Evolutionary conservation across 1,140 invertebrate species (phyloP), one percentile per base, ranked within the genome.

Genomic region (Adelges cooleyi): DNA sequence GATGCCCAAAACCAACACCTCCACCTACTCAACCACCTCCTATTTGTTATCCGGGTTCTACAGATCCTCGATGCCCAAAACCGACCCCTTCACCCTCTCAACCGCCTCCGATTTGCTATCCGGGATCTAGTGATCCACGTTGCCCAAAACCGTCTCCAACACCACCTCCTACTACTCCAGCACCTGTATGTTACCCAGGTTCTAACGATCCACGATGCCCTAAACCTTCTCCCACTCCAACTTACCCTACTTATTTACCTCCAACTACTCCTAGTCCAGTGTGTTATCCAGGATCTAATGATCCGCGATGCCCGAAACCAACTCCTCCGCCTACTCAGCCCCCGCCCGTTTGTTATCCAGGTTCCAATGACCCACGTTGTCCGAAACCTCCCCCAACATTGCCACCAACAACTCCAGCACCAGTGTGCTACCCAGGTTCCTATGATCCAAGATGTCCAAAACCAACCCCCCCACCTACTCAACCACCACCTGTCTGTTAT

Each of bases 401-500:
- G 20, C 68, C 67, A 6, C 56, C 67, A 1, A 50, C 54, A 23
- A 52, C 68, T 40, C 20, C 65, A 17, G 17, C 29, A 54, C 50
- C 67, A 15, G 52, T 69, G 6, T 62, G 74, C 29, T 72, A 76
- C 69, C 72, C 74, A 9, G 74, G 74, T 9, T 73, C 73, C 8
- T 71, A 36, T 29, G 75, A 76, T 68, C 74, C 73, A 42, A 72
- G 74, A 68, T 77, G 75, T 70, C 73, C 74, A 18, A 65, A 49
- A 69, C 71, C 71, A 69, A 68, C 44, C 46, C 68, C 67, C 29
- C 69, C 23, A 46, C 17, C 38, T 36, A n/a, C 72, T 67, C 9
- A 29, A 38, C 50, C 68, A 10, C 46, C 67, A 0, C 66, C 70
- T 10, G 27, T 66, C 17, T 74, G 75, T 62, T 75, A 68, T 62